phyloP scores from a whole-genome alignment of 2,113 vertebrate species.

The Aspiorhynchus laticeps region DNA sequence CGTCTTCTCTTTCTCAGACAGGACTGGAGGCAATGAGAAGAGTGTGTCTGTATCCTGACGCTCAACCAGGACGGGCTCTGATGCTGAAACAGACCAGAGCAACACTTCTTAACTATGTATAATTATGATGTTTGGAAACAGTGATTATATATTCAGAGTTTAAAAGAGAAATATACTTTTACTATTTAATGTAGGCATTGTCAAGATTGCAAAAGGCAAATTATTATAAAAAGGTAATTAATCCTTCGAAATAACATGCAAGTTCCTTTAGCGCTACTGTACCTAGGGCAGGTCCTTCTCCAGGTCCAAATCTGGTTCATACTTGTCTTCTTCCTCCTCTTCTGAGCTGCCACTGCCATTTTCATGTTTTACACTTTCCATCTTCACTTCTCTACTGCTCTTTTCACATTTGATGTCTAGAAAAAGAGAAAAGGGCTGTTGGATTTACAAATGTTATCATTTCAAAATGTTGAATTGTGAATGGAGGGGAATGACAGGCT shows the following conservation, averaged over 20 bases:
- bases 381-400: slow-evolving; percentile 55
- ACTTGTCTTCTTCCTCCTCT: slow-evolving; percentile 79
- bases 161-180: not conserved
- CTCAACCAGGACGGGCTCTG: slow-evolving; percentile 77
- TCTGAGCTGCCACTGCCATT: slow-evolving; percentile 72
- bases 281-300: slow-evolving; percentile 96
- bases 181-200: not conserved
- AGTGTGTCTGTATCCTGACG: slow-evolving; percentile 86
- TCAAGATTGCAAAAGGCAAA: not conserved
- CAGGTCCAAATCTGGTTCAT: slow-evolving; percentile 89
- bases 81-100: slow-evolving; percentile 42
- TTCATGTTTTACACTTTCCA: slow-evolving; percentile 47
- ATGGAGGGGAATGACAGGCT: not conserved
- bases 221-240: not conserved
- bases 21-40: slow-evolving; percentile 84
- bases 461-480: not conserved
- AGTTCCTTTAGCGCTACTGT: slow-evolving; percentile 40
- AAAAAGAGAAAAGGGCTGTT: not conserved
- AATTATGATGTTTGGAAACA: not conserved
- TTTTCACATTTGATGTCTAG: slow-evolving; percentile 70
- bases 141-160: not conserved
- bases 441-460: not conserved
- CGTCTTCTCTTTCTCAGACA: slow-evolving; percentile 81
- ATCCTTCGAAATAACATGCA: no score
- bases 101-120: not conserved